Base-by-base conservation (phyloP, 2,113 vertebrate genomes). In the Crotalus horridus region DNA sequence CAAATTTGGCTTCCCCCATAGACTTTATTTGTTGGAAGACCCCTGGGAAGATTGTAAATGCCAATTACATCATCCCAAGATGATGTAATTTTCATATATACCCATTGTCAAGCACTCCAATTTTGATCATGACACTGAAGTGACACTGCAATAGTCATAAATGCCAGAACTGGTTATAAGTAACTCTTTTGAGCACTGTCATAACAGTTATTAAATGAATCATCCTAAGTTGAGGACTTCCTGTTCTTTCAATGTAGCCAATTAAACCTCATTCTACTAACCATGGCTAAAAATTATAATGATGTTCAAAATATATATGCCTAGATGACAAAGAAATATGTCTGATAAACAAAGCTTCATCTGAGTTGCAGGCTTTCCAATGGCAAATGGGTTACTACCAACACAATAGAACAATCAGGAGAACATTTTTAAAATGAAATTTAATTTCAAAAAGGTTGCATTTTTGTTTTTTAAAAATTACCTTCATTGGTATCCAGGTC, bases 401-500 rank as follows among this genome's bases (percentile, higher is more conserved):
- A 21, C 26, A 43, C 89, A 48, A 58, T 26, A 85, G 17, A 43
- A 23, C 26, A 54, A 29, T 24, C 43, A 46, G 43, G 9, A 89
- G 86, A 85, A 17, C 13, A 69, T 51, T 43, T 91, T 91, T 51
- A 48, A 61, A 81, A 87, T 46, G 13, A 51, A 29, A 11, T 0
- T 24, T 26, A 12, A 21, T 17, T 87, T 64, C 11, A 29, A 91
- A 91, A 8, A 2, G 8, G 10, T 64, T 53, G 56, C 29, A 33
- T 9, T 51, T 9, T 51, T 51, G 8, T 61, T 56, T 39, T 74
- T 29, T 39, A 54, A 90, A 21, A 55, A 64, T 97, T 97, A 98
- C 97, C 98, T 97, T 97, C 97, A 89, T 89, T 86, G 2, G 96
- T 94, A 91, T 97, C 97, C 87, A 96, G 91, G 23, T 96, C 96